Base-by-base conservation (phyloP, 2,797 vertebrate genomes). In the Sebastes itinus region DNA sequence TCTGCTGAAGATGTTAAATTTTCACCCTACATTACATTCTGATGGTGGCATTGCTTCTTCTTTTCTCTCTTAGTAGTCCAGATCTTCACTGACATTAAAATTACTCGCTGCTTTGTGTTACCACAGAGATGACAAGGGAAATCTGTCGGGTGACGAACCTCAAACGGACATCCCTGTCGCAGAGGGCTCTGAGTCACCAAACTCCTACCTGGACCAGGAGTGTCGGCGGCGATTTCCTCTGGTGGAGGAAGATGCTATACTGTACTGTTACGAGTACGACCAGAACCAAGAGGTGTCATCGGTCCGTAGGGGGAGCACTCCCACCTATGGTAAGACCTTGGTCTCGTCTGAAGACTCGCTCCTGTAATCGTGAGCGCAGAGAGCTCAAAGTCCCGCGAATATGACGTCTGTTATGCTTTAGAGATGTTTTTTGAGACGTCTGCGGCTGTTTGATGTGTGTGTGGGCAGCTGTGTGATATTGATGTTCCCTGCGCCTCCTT, bases 181-280 rank as follows among this genome's bases (percentile, higher is more conserved):
- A 20, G 97, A 98, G 80, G 97, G 98, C 83, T 99, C 97, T 14
- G 98, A 99, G 91, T 99, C 99, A 61, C 99, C 99, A 74, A 99
- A 99, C 95, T 99, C 99, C 28, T 99, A 97, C 93, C 95, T 99
- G 94, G 99, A 99, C 92, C 98, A 99, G 92, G 98, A 99, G 81
- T 99, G 98, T 92, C 95, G 96, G 82, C 97, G 96, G 74, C 96
- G 91, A 16, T 99, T 98, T 88, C 99, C 98, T 32, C 95, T 97
- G 88, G 96, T 98, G 77, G 99, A 99, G 88, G 98, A 99, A 94
- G 98, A 99, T 82, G 95, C 98, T 7, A 96, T 99, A 77, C 94
- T 99, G 3, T 99, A 98, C 91, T 99, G 98, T 91, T 99, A 99
- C 68, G 98, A 99, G 90, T 99, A 98, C 49, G 98, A 99, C 82